Evolutionary conservation across 2,797 vertebrate genomes (phyloP), one percentile per base, ranked within the genome.

Genomic region (Danio aesculapii): DNA sequence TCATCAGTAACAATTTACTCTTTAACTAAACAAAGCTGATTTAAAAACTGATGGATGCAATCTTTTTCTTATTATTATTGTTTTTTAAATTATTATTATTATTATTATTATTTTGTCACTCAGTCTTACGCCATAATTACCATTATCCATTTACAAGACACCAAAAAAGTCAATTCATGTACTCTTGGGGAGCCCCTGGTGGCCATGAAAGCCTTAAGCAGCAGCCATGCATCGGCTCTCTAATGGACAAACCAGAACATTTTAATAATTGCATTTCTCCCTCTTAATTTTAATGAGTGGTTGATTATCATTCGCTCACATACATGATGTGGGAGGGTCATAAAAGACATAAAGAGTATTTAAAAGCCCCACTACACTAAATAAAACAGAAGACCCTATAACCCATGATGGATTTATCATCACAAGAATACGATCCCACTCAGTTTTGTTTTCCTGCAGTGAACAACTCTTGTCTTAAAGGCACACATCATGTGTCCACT

Each of bases 381-480:
- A 6, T 47, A 43, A 44, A 64, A 17, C 10, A 46, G 16, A 30
- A 30, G 30, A 30, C 30, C 30, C 30, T 30, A 30, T 30, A 30
- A 30, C 10, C 0, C 14, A 39, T 8, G 17, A 79, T 79, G 77
- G 77, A 79, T 71, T 52, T 58, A 41, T 47, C 72, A 30, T 17
- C 75, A 16, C 41, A 70, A 53, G 53, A 69, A 69, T 17, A 9
- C 13, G 50, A 84, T 52, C 50, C 64, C 13, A n/a, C 83, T n/a
- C 80, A 85, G 39, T 81, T 75, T 19, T 90, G 90, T 75, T 91
- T 82, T 58, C 88, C 88, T 58, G 70, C 67, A 41, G 57, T 71
- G 8, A 91, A 91, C 67, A 72, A 50, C 16, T 90, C 90, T 13
- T 91, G 90, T 67, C 11, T 84, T 30, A 89, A 82, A 82, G 39